A percentile compares a stretch with the other conserved stretches of the same genome.
Conservation (phyloP, 1,140 invertebrate genomes). For the Drosophila oshimai region DNA sequence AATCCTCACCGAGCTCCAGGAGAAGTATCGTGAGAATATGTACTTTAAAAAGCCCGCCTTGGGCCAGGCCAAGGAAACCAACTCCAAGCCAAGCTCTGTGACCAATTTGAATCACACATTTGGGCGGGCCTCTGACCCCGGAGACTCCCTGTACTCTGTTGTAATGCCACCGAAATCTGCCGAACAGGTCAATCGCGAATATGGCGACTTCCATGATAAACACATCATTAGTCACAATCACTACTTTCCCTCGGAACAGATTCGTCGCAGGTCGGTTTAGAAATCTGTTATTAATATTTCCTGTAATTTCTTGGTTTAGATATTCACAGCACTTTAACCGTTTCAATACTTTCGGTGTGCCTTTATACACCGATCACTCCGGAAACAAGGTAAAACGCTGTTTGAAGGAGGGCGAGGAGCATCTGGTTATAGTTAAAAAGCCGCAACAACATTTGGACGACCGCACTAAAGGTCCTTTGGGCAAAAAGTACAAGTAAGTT, state of each 20-base stretch:
- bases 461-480: constrained; percentile 49
- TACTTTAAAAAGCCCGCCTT: constrained; percentile 52
- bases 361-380: background rate
- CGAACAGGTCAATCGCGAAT: constrained; percentile 64
- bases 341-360: constrained; percentile 11
- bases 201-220: constrained; percentile 46
- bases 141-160: constrained; percentile 36
- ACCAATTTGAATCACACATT: constrained; percentile 59
- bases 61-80: constrained; percentile 37
- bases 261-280: constrained; percentile 46
- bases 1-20: background rate
- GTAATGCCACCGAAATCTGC: constrained; percentile 52
- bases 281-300: too few relatives aligned
- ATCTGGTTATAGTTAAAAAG: constrained; percentile 55
- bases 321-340: constrained; percentile 44
- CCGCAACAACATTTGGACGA: constrained; percentile 58
- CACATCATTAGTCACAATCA: constrained; percentile 71
- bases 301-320: constrained; percentile 7
- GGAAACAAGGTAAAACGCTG: constrained; percentile 40
- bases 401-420: constrained; percentile 48
- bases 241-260: constrained; percentile 69
- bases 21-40: background rate
- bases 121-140: background rate
- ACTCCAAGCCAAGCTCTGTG: constrained; percentile 52
- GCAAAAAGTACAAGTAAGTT: constrained; percentile 47